Evolutionary conservation across 2,888 invertebrate genomes (phyloP), one percentile per base, ranked within the genome.

Genomic region (Rapana venosa): DNA sequence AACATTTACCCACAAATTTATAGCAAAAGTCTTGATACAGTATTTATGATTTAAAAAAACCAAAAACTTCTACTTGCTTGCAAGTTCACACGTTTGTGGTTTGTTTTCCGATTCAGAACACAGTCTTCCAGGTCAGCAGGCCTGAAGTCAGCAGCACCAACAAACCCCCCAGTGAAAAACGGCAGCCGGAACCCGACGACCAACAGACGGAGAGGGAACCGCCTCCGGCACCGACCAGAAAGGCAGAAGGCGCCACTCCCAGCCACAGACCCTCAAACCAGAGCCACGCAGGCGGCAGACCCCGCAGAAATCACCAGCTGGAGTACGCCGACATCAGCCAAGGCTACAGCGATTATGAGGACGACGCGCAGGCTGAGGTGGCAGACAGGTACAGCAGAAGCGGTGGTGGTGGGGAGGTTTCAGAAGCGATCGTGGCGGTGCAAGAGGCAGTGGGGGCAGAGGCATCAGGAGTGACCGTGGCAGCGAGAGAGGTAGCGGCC

Each of bases 291-390:
- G 30, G 74, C 74, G 74, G 74, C 74, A 74, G 74, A 74, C 11
- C 22, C 13, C 26, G 47, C 6, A 47, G 2, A n/a, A 26, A 32
- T 30, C 36, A 35, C 6, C 36, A 36, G 6, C 81, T n/a, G 17
- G 30, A 32, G 0, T 32, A 66, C 17, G 5, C 22, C 30, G 30
- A 32, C 47, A 4, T 56, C 35, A 86, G 26, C 6, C 61, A 58
- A 30, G 86, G 86, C 15, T 58, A 61, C 86, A 86, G 58, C 35
- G 86, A 86, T 30, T 83, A 83, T 15, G 81, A 83, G 1, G 81
- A 83, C 15, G 13, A 83, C 36, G 26, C 36, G 1, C 66, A 22
- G 20, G 66, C 2, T 4, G 66, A 6, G 17, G 66, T 6, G 66
- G 26, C 17, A 26, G 26, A 66, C 66, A 66, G 66, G 26, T 22